Percentiles rank a stretch among this genome's conserved stretches.
These are phyloP conservation scores for Hippocampus zosterae DNA, from an alignment of 2,113 vertebrate genomes.

Conservation along the genomic window DNA sequence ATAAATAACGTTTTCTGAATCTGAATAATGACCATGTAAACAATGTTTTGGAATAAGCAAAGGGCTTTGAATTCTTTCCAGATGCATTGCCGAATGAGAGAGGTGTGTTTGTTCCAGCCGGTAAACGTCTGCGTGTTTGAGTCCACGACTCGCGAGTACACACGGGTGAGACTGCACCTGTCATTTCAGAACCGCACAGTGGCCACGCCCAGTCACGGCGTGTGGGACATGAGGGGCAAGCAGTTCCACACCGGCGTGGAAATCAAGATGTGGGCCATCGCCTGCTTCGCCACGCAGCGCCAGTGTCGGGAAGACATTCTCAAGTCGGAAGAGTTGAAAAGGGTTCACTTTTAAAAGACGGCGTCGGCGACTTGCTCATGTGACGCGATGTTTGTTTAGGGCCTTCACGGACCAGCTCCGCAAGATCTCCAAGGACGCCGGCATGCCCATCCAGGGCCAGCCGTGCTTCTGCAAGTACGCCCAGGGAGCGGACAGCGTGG, in stretches of 20 bases:
- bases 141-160: slow-evolving; percentile 24
- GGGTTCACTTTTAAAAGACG: not conserved
- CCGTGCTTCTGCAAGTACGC: slow-evolving; percentile 98
- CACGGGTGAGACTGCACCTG: slow-evolving; percentile 49
- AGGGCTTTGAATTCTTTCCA: not conserved
- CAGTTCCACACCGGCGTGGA: slow-evolving; percentile 98
- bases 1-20: too few species aligned
- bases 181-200: slow-evolving; percentile 91
- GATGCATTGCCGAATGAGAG: not conserved
- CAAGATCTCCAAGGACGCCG: slow-evolving; percentile 95
- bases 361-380: not conserved
- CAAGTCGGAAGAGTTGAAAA: slow-evolving; percentile 77
- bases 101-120: not conserved
- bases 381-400: slow-evolving; percentile 56
- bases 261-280: slow-evolving; percentile 99
- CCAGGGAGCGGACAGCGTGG: slow-evolving; percentile 94
- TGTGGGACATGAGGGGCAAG: slow-evolving; percentile 99
- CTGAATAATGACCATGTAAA: not conserved
- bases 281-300: slow-evolving; percentile 97
- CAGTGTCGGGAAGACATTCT: slow-evolving; percentile 98
- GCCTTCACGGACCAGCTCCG: slow-evolving; percentile 95
- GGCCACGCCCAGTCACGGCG: slow-evolving; percentile 95
- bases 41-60: not conserved
- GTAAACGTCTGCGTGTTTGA: slow-evolving; percentile 18
- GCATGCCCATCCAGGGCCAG: slow-evolving; percentile 97